These are phyloP conservation scores for Rotaria socialis DNA, from an alignment of 2,888 invertebrate species.

Conservation along the genomic window DNA sequence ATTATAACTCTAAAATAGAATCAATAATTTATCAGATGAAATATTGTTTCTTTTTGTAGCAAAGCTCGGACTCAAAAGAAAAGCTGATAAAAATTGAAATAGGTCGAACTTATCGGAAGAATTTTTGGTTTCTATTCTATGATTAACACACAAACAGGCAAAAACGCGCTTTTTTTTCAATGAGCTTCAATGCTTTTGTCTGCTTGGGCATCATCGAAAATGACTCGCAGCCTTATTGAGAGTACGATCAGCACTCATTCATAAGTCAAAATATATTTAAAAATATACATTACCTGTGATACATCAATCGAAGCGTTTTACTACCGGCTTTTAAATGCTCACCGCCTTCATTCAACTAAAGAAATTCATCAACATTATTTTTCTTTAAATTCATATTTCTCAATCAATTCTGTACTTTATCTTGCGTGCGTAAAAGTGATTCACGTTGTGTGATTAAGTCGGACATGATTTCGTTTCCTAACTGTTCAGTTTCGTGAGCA, in stretches of 20 bases:
- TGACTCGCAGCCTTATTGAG: too few species aligned
- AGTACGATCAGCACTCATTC: too few species aligned
- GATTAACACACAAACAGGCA: too few species aligned
- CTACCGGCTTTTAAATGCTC: slow-evolving; percentile 68
- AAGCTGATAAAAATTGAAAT: too few species aligned
- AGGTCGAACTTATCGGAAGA: too few species aligned
- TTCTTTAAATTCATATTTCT: slow-evolving; percentile 37
- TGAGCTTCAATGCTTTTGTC: too few species aligned
- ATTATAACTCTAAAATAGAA: slow-evolving; percentile 66
- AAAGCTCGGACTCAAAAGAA: too few species aligned
- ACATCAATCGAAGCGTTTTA: slow-evolving; percentile 68
- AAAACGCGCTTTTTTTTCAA: too few species aligned
- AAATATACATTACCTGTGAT: slow-evolving; percentile 58
- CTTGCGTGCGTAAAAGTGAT: slow-evolving; percentile 66
- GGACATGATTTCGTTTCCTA: slow-evolving; percentile 72
- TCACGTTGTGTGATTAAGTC: slow-evolving; percentile 75
- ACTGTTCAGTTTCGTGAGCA: slow-evolving; percentile 74
- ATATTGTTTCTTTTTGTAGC: too few species aligned
- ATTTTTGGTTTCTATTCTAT: too few species aligned
- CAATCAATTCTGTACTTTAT: slow-evolving; percentile 59
- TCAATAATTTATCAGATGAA: neutral
- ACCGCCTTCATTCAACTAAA: slow-evolving; percentile 68
- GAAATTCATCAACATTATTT: slow-evolving; percentile 19
- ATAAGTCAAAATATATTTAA: too few species aligned
- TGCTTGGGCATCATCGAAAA: too few species aligned